A percentile compares a stretch with the other conserved stretches of the same genome.
Conservation (phyloP, 1,140 invertebrate genomes). For the Drosophila pseudoananassae region DNA sequence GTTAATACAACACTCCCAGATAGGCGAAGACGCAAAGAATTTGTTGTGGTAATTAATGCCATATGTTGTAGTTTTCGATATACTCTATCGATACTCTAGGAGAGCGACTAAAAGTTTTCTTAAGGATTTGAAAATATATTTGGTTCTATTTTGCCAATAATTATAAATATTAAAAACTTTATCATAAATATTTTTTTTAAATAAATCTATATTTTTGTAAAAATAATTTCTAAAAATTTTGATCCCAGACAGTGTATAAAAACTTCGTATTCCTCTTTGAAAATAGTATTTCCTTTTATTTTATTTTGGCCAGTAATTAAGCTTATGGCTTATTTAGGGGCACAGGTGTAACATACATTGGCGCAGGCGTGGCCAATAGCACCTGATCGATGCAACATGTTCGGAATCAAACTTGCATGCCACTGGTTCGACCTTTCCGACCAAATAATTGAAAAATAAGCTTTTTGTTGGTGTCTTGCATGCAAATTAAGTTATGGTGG, state of each 20-base stretch:
- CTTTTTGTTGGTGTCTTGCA: constrained; percentile 21
- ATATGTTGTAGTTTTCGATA: not conserved
- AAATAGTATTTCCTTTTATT: not conserved
- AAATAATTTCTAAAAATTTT: not conserved
- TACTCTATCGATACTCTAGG: not conserved
- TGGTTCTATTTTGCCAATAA: too few species aligned
- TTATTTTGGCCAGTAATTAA: constrained; percentile 20
- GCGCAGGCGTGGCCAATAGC: constrained; percentile 20
- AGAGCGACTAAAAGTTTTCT: not conserved
- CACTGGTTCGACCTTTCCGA: constrained; percentile 14
- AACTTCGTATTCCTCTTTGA: not conserved
- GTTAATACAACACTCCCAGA: constrained; percentile 52
- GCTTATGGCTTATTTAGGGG: constrained; percentile 8
- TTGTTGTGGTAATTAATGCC: constrained; percentile 32
- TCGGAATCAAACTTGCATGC: constrained; percentile 17
- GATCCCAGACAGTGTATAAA: not conserved
- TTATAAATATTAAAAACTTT: too few species aligned
- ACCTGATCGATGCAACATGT: constrained; percentile 34
- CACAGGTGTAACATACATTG: constrained; percentile 1
- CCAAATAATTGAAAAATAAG: not conserved
- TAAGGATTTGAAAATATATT: too few species aligned
- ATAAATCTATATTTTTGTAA: too few species aligned
- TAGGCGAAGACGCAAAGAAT: constrained; percentile 22
- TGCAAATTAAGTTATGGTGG: constrained; percentile 41
- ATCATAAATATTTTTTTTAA: too few species aligned